Evolutionary conservation across 2,888 invertebrate genomes (phyloP), one percentile per base, ranked within the genome.

Genomic region (Acleris laterana): DNA sequence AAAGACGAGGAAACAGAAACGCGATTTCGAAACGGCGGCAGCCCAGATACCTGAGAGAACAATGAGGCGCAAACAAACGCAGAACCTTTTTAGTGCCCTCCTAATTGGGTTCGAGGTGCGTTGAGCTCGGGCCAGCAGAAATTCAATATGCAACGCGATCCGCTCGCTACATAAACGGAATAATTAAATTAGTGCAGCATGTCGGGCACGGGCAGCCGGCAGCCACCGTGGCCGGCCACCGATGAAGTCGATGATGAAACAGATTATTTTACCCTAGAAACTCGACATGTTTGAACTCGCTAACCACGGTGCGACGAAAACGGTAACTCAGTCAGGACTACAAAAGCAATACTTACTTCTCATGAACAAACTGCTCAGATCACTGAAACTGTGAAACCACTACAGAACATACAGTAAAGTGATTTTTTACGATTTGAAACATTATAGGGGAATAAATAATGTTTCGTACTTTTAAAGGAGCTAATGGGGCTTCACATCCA

Each of bases 71-170:
- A 82, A 87, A 89, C 85, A 81, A 85, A 86, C 81, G 80, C 78
- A 84, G 80, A 82, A 84, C 90, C 89, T 86, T 90, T 89, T 90
- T 87, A 87, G 90, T 85, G 78, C 83, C 84, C 81, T 85, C 91
- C 89, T 90, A 92, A 90, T 91, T 91, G 87, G 90, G 88, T 81
- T 82, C 70, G 80, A 82, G 80, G 84, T 83, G 81, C 83, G 79
- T 79, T 53, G 63, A 65, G 57, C 44, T 57, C 77, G 82, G 74
- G 70, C 77, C 70, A 77, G 77, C 83, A 85, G 87, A 89, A 88
- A 89, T 83, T 89, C 84, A 88, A 88, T 89, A 90, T 88, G 88
- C 89, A 89, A 89, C 79, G 84, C 87, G 87, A 89, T 89, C 87
- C 82, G 79, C 75, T 77, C 78, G 79, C 84, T 85, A 86, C 89